These are phyloP conservation scores for Parnassius glacialis DNA, from an alignment of 2,888 invertebrate genomes.

Conservation along the genomic window DNA sequence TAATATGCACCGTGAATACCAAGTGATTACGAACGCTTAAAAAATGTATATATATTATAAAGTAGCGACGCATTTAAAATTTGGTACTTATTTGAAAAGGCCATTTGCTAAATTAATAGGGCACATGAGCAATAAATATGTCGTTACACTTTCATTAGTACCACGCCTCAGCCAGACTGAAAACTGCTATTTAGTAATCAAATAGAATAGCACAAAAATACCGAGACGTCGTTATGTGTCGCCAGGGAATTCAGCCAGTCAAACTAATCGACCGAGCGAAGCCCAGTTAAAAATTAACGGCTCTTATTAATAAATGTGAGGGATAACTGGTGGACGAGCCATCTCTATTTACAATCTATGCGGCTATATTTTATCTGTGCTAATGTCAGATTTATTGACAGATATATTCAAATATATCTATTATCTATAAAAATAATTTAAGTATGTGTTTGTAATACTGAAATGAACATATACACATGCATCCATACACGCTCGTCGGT, in stretches of 20 bases:
- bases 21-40: no score
- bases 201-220: conserved; percentile 20
- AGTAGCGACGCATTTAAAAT: background rate
- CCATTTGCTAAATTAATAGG: conserved; percentile 20
- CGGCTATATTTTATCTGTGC: background rate
- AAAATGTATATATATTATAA: no score
- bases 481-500: no score
- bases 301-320: conserved; percentile 10
- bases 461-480: no score
- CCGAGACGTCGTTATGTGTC: conserved; percentile 20
- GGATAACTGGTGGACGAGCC: background rate
- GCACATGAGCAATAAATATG: conserved; percentile 12
- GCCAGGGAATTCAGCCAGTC: conserved; percentile 17
- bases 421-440: no score
- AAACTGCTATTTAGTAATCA: conserved; percentile 19
- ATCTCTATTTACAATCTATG: background rate
- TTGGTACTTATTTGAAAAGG: no score
- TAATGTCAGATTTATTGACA: background rate
- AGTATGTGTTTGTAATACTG: no score
- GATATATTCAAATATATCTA: background rate
- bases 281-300: conserved; percentile 5
- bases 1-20: no score
- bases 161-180: conserved; percentile 8
- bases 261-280: conserved; percentile 1
- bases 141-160: conserved; percentile 8